Evolutionary conservation across 2,797 vertebrate species (phyloP), one percentile per base, ranked within the genome.

Genomic region (Betta splendens): DNA sequence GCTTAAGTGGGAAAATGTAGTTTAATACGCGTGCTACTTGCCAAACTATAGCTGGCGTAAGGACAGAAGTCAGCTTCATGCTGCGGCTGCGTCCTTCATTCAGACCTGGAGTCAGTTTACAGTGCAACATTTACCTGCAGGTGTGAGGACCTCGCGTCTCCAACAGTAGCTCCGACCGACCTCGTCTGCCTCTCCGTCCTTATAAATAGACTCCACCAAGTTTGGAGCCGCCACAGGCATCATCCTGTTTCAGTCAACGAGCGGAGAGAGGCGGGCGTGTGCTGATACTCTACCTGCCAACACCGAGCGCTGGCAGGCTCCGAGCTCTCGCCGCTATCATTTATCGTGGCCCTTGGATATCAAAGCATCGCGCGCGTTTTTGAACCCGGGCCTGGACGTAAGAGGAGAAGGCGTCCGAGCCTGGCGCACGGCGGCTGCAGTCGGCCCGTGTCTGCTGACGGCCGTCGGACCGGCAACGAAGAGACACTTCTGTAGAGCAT

Each of bases 151-250:
- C 26, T 9, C 8, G 26, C 26, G 9, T 26, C 26, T 26, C 26
- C 7, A n/a, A n/a, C 49, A 36, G 12, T 38, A 36, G n/a, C 42
- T 66, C 57, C 26, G 15, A 47, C n/a, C n/a, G n/a, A n/a, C n/a
- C 43, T 56, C 43, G 36, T 50, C 15, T 0, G 13, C 32, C 61
- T 50, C 45, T 66, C 55, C 42, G 44, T 37, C 15, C 16, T 38
- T 69, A 67, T 73, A 87, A 84, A 88, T 88, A 88, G 81, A 75
- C 49, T 49, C 39, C 16, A 76, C 79, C 67, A 77, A 79, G 75
- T 86, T 82, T 83, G 78, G 85, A 42, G 32, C 7, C 54, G 12
- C 53, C 37, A 60, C 45, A 35, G 36, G 60, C 47, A 68, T 82
- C 66, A 51, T 85, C 76, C 56, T 54, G 69, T 83, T 85, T 75